Conservation (phyloP, 2,888 invertebrate genomes). For the Alloscopus bannaensis region DNA sequence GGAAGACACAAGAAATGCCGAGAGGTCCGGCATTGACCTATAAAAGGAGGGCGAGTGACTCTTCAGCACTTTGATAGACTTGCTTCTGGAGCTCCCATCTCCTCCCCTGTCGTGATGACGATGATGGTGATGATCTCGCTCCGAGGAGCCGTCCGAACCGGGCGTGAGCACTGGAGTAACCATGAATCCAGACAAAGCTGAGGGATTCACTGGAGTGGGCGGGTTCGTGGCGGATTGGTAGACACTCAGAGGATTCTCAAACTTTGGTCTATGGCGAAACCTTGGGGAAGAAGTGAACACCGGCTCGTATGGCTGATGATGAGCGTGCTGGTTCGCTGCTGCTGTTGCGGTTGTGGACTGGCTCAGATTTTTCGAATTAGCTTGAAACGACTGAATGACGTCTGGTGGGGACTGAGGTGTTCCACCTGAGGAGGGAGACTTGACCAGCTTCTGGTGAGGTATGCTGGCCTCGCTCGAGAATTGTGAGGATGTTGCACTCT, state of each 20-base stretch:
- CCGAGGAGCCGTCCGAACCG: conserved; percentile 31
- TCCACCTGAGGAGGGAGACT: conserved; percentile 20
- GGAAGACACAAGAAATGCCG: conserved; percentile 39
- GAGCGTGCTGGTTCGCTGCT: background rate
- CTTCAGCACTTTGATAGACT: conserved; percentile 36
- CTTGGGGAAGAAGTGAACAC: conserved; percentile 68
- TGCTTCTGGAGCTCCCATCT: conserved; percentile 1
- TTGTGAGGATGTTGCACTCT: conserved; percentile 29
- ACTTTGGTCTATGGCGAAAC: conserved; percentile 66
- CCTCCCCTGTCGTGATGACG: background rate
- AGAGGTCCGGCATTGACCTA: conserved; percentile 71
- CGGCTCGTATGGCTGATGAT: conserved; percentile 64
- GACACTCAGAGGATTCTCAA: conserved; percentile 65
- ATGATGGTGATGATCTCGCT: background rate
- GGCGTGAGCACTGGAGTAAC: conserved; percentile 35
- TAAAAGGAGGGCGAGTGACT: conserved; percentile 68
- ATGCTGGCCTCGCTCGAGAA: conserved; percentile 28
- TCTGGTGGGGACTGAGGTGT: conserved; percentile 32
- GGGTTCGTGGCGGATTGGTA: conserved; percentile 70
- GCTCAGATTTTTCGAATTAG: conserved; percentile 5
- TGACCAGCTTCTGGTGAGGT: conserved; percentile 38
- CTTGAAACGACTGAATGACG: conserved; percentile 8
- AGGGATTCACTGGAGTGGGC: conserved; percentile 68
- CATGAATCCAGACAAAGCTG: background rate
- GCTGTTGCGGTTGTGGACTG: background rate